Evolutionary conservation across 2,888 invertebrate species (phyloP).

Genomic region (Nephrocerus scutellatus): DNA sequence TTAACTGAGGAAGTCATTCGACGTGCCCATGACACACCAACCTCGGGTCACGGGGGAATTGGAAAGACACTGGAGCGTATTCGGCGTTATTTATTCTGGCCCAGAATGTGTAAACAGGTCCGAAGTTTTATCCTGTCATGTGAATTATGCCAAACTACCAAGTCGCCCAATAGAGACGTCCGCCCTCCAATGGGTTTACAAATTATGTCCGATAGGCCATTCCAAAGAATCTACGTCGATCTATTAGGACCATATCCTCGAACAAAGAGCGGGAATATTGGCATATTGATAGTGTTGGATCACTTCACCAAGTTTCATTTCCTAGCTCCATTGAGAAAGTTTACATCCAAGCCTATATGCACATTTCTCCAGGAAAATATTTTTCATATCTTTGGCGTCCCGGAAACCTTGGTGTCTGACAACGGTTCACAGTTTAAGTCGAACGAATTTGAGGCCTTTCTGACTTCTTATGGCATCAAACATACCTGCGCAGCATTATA

Average conservation of each 20-base stretch:
- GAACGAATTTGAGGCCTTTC: no score
- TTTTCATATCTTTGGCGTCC: no score
- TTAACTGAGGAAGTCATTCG: background rate
- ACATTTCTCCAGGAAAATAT: no score
- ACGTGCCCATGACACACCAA: background rate
- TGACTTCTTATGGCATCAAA: no score
- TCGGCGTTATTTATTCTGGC: conserved; percentile 1
- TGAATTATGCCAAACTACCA: conserved; percentile 3
- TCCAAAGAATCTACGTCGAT: conserved; percentile 4
- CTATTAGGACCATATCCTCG: conserved; percentile 5
- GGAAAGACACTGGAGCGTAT: conserved; percentile 2
- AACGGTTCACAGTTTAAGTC: no score
- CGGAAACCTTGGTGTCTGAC: no score
- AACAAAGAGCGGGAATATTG: conserved; percentile 2
- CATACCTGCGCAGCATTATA: no score
- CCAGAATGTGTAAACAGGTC: background rate
- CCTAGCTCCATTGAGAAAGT: conserved; percentile 3
- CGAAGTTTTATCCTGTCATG: conserved; percentile 1
- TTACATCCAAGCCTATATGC: no score
- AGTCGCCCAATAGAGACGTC: conserved; percentile 1
- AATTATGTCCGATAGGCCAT: background rate
- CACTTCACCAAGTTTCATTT: conserved; percentile 11
- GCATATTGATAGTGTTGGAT: conserved; percentile 9
- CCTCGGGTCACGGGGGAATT: background rate
- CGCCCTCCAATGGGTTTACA: conserved; percentile 3